Base-by-base conservation (phyloP, 2,113 vertebrate genomes). In the Sylvietta virens region DNA sequence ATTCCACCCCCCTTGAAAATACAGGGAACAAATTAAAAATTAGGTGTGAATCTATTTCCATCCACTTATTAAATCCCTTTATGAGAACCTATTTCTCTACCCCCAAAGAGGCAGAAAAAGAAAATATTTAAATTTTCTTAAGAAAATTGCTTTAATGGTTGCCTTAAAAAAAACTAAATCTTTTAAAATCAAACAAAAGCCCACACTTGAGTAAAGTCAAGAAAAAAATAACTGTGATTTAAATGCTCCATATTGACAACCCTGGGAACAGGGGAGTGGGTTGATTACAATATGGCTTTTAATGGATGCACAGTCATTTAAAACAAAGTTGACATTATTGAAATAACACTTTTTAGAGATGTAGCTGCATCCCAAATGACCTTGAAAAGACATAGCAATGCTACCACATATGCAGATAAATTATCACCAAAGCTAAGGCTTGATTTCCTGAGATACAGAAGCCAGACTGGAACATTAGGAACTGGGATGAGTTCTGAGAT, bases 241-340 rank as follows among this genome's bases (percentile, higher is more conserved):
- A 92, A 94, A 81, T 62, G 73, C 42, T 96, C 54, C 22, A 3
- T 86, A 90, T 66, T 85, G 89, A 82, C 84, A 91, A 44, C 39
- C 44, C 44, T 39, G 54, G 35, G 88, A 95, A 83, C 31, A 80
- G 84, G 57, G 35, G 58, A 92, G 92, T 88, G 85, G 92, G 93
- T 12, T 97, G 87, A 92, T 88, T 94, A 94, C 80, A 95, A 90
- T 82, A 95, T 66, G 81, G 93, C 72, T 96, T 82, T 88, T 94
- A 95, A 85, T 58, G 87, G 84, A 86, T 82, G 66, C 65, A 51
- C 20, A 95, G 74, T 39, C 76, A 82, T 90, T 87, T 88, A 54
- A 91, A 91, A 74, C 39, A 69, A 94, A 95, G 89, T 70, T 94
- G 78, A 57, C 47, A 80, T 94, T 93, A 83, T 19, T 88, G 87